A percentile compares a stretch with the other conserved stretches of the same genome.
Conservation (phyloP, 2,113 vertebrate genomes). For the Conger conger region DNA sequence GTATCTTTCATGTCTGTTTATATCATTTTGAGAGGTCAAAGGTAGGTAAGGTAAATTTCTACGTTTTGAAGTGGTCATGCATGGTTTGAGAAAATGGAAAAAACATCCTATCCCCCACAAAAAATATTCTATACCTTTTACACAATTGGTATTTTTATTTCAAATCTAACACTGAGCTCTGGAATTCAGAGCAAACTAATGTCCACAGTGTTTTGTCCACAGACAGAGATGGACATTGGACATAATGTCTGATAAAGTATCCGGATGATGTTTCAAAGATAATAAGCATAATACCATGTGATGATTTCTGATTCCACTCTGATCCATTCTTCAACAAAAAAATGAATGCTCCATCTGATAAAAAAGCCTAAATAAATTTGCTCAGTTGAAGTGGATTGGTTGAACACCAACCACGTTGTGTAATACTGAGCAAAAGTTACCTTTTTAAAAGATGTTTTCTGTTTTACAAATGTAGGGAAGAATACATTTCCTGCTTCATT, state of each 20-base stretch:
- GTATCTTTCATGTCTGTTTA: neutral
- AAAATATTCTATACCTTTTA: neutral
- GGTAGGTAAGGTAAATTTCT: too few relatives aligned
- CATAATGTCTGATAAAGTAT: neutral
- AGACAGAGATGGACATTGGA: neutral
- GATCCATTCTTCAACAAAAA: neutral
- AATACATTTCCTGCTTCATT: too few relatives aligned
- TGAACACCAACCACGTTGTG: neutral
- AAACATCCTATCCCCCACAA: neutral
- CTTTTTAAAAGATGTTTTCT: neutral
- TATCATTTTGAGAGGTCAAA: neutral
- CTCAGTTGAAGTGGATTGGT: neutral
- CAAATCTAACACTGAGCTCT: neutral
- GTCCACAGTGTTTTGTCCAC: neutral
- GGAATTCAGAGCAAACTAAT: neutral
- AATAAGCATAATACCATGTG: too few relatives aligned
- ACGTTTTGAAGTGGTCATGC: neutral
- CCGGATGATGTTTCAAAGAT: neutral
- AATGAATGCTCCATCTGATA: neutral
- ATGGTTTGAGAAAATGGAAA: neutral
- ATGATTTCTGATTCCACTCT: neutral
- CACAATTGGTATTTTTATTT: neutral
- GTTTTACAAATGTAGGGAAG: too few relatives aligned
- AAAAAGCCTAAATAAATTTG: neutral
- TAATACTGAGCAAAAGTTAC: neutral